These are phyloP conservation scores for Varecia variegata DNA, from an alignment of 2,797 vertebrate species.

Conservation along the genomic window DNA sequence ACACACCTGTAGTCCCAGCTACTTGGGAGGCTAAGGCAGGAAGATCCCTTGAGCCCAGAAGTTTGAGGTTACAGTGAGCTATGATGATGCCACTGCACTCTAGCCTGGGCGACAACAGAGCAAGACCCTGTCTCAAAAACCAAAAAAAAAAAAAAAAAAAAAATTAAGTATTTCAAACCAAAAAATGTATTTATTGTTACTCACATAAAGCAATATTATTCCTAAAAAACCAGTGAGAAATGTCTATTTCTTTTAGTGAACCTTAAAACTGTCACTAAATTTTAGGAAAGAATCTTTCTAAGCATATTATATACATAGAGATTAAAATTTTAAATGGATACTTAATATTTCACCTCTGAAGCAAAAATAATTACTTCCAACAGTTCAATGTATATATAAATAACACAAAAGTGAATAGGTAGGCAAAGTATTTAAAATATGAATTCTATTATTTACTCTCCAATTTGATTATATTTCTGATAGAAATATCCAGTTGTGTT, in stretches of 20 bases:
- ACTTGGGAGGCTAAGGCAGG: not conserved
- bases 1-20: not conserved
- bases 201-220: slow-evolving; percentile 1
- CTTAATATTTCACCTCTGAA: slow-evolving; percentile 37
- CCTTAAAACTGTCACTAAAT: slow-evolving; percentile 23
- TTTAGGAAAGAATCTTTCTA: slow-evolving; percentile 28
- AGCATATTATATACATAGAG: not conserved
- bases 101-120: not conserved
- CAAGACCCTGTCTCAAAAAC: not conserved
- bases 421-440: slow-evolving; percentile 37
- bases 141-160: not conserved
- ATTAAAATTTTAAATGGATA: slow-evolving; percentile 3
- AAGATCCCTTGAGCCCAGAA: not conserved
- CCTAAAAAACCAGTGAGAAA: not conserved
- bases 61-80: not conserved
- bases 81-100: not conserved
- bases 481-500: slow-evolving; percentile 6
- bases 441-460: not conserved
- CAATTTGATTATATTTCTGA: slow-evolving; percentile 40
- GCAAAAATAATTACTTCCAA: slow-evolving; percentile 47
- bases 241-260: slow-evolving; percentile 25
- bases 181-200: slow-evolving; percentile 29
- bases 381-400: slow-evolving; percentile 1
- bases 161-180: slow-evolving; percentile 17
- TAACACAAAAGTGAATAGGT: slow-evolving; percentile 6